Evolutionary conservation across 1,140 invertebrate genomes (phyloP), one percentile per base, ranked within the genome.

Genomic region (Lordiphosa stackelbergi): DNA sequence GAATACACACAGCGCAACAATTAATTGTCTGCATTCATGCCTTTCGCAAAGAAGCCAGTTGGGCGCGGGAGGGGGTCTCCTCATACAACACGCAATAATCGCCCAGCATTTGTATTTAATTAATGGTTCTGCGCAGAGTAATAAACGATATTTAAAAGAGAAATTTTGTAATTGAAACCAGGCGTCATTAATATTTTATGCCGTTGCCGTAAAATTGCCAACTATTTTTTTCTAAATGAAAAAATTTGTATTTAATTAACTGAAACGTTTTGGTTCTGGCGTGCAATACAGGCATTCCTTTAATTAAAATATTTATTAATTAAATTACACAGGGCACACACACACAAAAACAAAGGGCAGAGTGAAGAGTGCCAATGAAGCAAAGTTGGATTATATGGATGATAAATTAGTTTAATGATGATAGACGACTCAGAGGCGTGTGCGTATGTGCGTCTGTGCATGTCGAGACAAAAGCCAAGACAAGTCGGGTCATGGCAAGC

Each of bases 371-470:
- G 56, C 46, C 54, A 41, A 43, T 54, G 28, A 5, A 31, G 28
- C 28, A 31, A 46, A 46, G 43, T 56, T 42, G 61, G 71, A 75
- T 83, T 59, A 64, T 24, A 49, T 8, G 37, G 42, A 74, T 72
- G 75, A 79, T 81, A 72, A 83, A 75, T 79, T 71, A 83, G 68
- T 65, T 73, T 75, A 79, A 81, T 75, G 63, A 81, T 65, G 62
- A 79, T 59, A 72, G 66, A 61, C 66, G 56, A 62, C 43, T 41
- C 58, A 42, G 8, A 65, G 54, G 13, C 31, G 22, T 5, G 28
- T 11, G 19, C 10, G 10, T 52, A 3, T 12, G 35, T 19, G 40
- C 28, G 7, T 36, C 8, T 41, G 47, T 58, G 59, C 75, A 63
- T 79, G 75, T 58, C 55, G n/a, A 54, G 53, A 83, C 75, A 79